Evolutionary conservation across 2,888 invertebrate species (phyloP), one percentile per base, ranked within the genome.

Genomic region (Osmoderma eremita): DNA sequence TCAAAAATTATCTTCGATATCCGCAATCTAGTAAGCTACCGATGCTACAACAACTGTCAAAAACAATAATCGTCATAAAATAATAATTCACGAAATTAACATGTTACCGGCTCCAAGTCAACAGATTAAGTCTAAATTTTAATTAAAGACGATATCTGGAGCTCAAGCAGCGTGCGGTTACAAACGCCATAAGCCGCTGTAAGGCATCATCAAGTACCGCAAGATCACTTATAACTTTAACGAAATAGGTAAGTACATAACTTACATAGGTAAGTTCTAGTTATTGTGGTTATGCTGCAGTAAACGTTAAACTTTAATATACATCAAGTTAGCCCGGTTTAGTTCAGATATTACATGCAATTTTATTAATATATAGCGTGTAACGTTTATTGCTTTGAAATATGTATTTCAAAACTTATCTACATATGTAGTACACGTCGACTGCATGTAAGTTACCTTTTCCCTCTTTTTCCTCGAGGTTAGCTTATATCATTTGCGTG

Each of bases 221-320:
- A 54, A 38, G 39, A 54, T 54, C 39, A 54, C 54, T 38, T 54
- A 54, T 38, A 54, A 54, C 38, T 54, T 54, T 38, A 54, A 54
- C 39, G 54, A 54, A 54, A 54, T 56, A 56, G 56, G 56, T 56
- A 56, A 56, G 56, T 22, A 41, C 42, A 56, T 56, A 56, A 56
- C 56, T 39, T 56, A 56, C 39, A 39, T 30, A 39, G 41, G 56
- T 56, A 50, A 41, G 56, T 56, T 56, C 56, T 41, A 56, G 56
- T 41, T 56, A 56, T 41, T 56, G 56, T 56, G 56, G 56, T 56
- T 56, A 20, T 39, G 41, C 41, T 56, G 42, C 41, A 56, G 41
- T 56, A 20, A 20, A 56, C 20, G 41, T 56, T 56, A 56, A 56
- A 56, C 20, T 56, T 56, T 56, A 56, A 56, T 56, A 56, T 56